Evolutionary conservation across 2,888 invertebrate genomes (phyloP), one percentile per base, ranked within the genome.

Genomic region (Sicus ferrugineus): DNA sequence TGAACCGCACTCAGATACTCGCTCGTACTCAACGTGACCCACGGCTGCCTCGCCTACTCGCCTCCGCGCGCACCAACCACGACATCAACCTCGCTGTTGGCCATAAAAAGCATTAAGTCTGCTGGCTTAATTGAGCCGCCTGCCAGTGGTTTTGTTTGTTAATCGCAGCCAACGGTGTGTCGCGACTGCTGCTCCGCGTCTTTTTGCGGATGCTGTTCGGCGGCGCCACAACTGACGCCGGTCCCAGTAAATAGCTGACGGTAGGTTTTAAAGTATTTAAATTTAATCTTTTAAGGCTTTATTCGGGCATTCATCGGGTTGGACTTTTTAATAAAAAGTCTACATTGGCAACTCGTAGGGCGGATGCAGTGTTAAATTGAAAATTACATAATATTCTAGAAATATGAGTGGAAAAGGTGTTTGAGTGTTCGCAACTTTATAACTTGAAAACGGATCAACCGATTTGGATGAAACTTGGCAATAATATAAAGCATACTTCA

Each of bases 201-300:
- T 14, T 9, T 9, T 14, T 9, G 34, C 34, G 14, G 34, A 9
- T 4, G 42, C 42, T 9, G 16, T 2, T 42, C 42, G 42, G 4
- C 3, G 42, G 42, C n/a, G 46, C 14, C 48, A 63, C 23, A 46
- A 19, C 28, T 28, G 50, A 7, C 61, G 54, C 42, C 48, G 48
- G 31, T 19, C 11, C 19, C 5, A 21, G 31, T 67, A 50, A 31
- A 52, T 0, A 31, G 23, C 21, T 34, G 9, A 26, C 26, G 54
- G 54, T 54, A 54, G 26, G 54, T 54, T 62, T 59, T 52, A 54
- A 34, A 48, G 26, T 59, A 23, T 46, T 23, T 19, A 61, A 54
- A 54, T 66, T 52, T 34, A 38, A 46, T 38, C 56, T 30, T 50
- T 63, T 65, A 52, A 54, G 61, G 63, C 65, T 67, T 31, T 59